Conservation (phyloP, 1,140 invertebrate species). For the Leucophenga varia region DNA sequence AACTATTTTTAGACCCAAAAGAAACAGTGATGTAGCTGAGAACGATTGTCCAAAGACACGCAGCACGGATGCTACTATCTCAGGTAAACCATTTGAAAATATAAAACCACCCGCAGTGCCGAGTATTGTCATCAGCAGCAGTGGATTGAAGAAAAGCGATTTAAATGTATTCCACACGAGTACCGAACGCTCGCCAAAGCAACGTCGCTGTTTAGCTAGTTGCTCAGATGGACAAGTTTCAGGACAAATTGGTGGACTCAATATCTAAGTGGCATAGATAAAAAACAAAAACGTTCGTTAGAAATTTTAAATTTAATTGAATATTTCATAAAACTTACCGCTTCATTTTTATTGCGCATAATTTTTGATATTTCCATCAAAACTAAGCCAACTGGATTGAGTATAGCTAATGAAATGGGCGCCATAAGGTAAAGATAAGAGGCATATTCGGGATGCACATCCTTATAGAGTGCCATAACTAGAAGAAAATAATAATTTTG, state of each 20-base stretch:
- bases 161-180: constrained; percentile 59
- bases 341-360: constrained; percentile 51
- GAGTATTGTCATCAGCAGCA: constrained; percentile 90
- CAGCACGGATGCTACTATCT: constrained; percentile 73
- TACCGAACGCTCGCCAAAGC: constrained; percentile 50
- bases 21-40: constrained; percentile 85
- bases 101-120: constrained; percentile 85
- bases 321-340: constrained; percentile 18
- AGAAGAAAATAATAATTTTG: constrained; percentile 46
- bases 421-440: constrained; percentile 91
- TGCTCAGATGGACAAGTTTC: constrained; percentile 50
- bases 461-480: constrained; percentile 75
- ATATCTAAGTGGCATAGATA: constrained; percentile 19
- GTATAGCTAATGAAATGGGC: constrained; percentile 87
- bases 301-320: not conserved
- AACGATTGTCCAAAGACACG: constrained; percentile 85
- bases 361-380: constrained; percentile 83
- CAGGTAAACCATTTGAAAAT: constrained; percentile 76
- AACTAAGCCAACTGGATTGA: constrained; percentile 91
- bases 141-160: constrained; percentile 83
- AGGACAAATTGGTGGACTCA: constrained; percentile 40
- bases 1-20: constrained; percentile 90
- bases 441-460: constrained; percentile 85
- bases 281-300: not conserved
- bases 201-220: constrained; percentile 34